Base-by-base conservation (phyloP, 1,140 invertebrate species). In the Apis florea region DNA sequence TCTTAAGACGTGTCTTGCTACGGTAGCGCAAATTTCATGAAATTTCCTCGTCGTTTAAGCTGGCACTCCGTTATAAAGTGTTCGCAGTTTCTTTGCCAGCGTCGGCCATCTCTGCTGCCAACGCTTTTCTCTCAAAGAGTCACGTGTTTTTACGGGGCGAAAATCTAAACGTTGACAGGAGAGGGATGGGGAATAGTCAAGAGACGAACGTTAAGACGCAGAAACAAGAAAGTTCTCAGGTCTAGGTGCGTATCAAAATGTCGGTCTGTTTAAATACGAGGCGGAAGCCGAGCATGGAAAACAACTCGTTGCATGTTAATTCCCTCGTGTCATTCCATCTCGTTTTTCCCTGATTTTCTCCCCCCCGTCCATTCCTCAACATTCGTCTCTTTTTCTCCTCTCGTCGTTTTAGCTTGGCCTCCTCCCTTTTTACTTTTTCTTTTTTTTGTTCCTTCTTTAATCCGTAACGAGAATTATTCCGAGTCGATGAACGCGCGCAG, bases 241-340 rank as follows among this genome's bases (percentile, higher is more conserved):
- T 73, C 58, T 66, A 68, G 76, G 31, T 56, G 74, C 59, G 54
- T 74, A 49, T 71, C 72, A 70, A 85, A 84, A 86, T 53, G 64
- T 76, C 64, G 61, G 74, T 56, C 24, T 75, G 75, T 76, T 88
- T 87, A 87, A 87, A 79, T 84, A 87, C 87, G 67, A 63, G 69
- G 85, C 56, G 75, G 67, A 79, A 75, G 75, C 78, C 64, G 31
- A 67, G 58, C 75, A 81, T 77, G 71, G 69, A 85, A 82, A 88
- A 81, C 64, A 64, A 54, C 31, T 74, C 68, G 78, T 70, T 68
- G 79, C 68, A 59, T 86, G 72, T 82, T 84, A 87, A 87, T 86
- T 83, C 78, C 49, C 76, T 69, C 47, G 79, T 82, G 66, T 85
- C 83, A 61, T 85, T 87, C 66, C 85, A 64, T 24, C 56, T 78